These are phyloP conservation scores for Aurelia aurita DNA, from an alignment of 30 jellyfish, hydroid and myxozoan genomes.

Conservation along the genomic window DNA sequence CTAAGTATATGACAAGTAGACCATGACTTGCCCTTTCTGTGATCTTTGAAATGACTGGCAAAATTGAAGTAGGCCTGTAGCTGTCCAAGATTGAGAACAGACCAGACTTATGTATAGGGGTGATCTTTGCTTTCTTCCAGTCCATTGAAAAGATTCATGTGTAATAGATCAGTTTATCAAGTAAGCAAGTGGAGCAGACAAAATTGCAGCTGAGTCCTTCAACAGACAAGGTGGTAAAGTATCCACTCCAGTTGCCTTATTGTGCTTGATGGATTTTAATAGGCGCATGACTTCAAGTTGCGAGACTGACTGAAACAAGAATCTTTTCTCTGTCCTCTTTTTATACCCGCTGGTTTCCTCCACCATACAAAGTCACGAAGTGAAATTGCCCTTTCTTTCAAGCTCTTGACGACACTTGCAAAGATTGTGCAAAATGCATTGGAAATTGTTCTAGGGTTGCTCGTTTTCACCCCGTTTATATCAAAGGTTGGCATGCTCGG, in stretches of 20 bases:
- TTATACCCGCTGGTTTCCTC: slow-evolving; percentile 5
- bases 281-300: no score
- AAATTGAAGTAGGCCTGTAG: no score
- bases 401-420: slow-evolving; percentile 49
- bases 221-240: slow-evolving; percentile 61
- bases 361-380: slow-evolving; percentile 48
- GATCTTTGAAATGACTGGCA: slow-evolving; percentile 52
- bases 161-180: slow-evolving; percentile 37
- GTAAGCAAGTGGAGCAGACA: slow-evolving; percentile 61
- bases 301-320: slow-evolving; percentile 39
- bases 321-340: slow-evolving; percentile 36
- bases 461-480: slow-evolving; percentile 35
- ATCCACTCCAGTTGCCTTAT: no score
- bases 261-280: no score
- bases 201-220: slow-evolving; percentile 43
- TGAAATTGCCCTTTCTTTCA: slow-evolving; percentile 41
- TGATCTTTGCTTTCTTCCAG: slow-evolving; percentile 53
- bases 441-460: slow-evolving; percentile 36
- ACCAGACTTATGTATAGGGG: slow-evolving; percentile 69
- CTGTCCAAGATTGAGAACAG: no score
- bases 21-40: slow-evolving; percentile 19
- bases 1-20: slow-evolving; percentile 13
- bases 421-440: slow-evolving; percentile 39
- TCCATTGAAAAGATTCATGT: slow-evolving; percentile 52
- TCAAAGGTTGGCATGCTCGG: slow-evolving; percentile 39